phyloP scores from a whole-genome alignment of 2,113 vertebrate species.

The Speoplatyrhinus poulsoni region DNA sequence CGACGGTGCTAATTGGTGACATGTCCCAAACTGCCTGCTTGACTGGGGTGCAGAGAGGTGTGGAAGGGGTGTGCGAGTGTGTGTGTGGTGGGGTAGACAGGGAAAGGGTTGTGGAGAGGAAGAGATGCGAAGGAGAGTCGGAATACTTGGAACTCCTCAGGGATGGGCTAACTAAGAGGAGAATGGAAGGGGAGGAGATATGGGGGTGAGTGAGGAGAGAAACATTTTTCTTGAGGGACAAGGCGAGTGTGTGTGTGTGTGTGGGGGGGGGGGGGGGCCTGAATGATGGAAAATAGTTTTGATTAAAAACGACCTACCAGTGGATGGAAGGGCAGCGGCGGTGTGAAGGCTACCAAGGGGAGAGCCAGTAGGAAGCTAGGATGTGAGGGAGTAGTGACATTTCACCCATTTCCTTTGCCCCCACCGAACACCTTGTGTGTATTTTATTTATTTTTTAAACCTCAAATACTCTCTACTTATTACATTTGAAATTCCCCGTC shows the following conservation, averaged over 20 bases:
- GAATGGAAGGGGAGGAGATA: no score
- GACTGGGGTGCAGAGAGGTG: not conserved
- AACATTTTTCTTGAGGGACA: no score
- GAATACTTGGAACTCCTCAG: no score
- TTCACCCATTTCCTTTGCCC: not conserved
- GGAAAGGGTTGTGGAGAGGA: not conserved
- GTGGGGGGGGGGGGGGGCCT: not conserved
- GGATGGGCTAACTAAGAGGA: no score
- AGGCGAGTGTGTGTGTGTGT: not conserved
- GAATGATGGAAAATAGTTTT: no score
- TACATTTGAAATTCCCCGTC: no score
- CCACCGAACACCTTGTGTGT: no score
- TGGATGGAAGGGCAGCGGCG: not conserved
- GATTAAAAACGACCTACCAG: no score
- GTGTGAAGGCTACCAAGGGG: not conserved
- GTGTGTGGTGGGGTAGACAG: not conserved
- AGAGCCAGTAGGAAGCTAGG: not conserved
- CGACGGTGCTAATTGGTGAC: conserved; percentile 59
- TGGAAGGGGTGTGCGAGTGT: not conserved
- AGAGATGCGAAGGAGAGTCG: not conserved
- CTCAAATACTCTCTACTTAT: no score
- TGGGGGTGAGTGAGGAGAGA: no score
- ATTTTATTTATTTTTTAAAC: no score
- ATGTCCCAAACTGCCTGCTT: conserved; percentile 37
- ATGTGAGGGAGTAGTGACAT: not conserved